These are phyloP conservation scores for Seladonia tumulorum DNA, from an alignment of 2,888 invertebrate species.

Conservation along the genomic window DNA sequence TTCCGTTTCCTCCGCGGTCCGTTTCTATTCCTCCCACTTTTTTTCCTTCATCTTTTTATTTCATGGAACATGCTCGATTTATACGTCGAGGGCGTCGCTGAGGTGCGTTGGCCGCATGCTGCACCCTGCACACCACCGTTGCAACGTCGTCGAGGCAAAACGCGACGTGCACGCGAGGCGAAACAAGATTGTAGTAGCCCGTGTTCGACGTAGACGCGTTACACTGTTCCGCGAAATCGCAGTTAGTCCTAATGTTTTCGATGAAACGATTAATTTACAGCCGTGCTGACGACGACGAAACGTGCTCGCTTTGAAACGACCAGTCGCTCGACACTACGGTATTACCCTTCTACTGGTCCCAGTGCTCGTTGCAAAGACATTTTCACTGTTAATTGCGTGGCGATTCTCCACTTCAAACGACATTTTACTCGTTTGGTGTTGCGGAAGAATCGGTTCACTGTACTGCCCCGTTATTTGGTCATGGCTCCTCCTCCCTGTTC, in stretches of 20 bases:
- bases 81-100: conserved; percentile 38
- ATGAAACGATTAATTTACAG: conserved; percentile 43
- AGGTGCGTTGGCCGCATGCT: conserved; percentile 45
- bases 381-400: neutral
- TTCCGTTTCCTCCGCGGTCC: neutral
- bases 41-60: conserved; percentile 25
- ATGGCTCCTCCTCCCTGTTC: neutral
- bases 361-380: too few species aligned
- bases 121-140: neutral
- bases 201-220: conserved; percentile 42
- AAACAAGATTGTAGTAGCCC: conserved; percentile 46
- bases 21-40: neutral
- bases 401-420: neutral
- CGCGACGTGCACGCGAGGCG: conserved; percentile 62
- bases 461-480: neutral
- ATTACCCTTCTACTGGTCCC: neutral
- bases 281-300: neutral
- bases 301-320: neutral
- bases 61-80: conserved; percentile 51
- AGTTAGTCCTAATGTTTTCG: conserved; percentile 36
- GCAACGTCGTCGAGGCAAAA: conserved; percentile 59
- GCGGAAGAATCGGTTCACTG: neutral
- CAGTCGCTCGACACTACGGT: neutral
- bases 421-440: neutral
- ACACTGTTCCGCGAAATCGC: conserved; percentile 55